Conservation (phyloP, 2,797 vertebrate species). For the Syngnathus acus region DNA sequence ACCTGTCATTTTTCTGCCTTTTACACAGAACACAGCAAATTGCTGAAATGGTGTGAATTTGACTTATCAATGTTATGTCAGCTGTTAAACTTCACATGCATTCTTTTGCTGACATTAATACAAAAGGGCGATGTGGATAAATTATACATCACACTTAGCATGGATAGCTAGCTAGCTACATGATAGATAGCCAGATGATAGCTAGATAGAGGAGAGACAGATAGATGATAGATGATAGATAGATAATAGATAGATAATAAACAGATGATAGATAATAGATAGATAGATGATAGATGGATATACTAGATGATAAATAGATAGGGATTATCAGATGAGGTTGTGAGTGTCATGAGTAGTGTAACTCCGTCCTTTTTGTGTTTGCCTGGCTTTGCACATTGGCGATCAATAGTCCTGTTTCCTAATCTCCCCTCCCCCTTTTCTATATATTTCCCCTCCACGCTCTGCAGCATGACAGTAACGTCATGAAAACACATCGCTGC, state of each 20-base stretch:
- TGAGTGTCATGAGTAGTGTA: constrained; percentile 67
- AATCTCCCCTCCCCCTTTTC: constrained; percentile 36
- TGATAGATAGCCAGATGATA: too few relatives aligned
- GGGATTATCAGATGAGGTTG: constrained; percentile 47
- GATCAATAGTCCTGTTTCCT: constrained; percentile 72
- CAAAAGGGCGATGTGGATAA: background rate
- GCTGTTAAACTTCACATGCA: background rate
- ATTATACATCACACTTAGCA: too few relatives aligned
- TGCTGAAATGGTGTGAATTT: too few relatives aligned
- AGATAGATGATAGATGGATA: constrained; percentile 41
- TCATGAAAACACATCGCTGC: constrained; percentile 41
- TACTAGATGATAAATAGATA: constrained; percentile 40
- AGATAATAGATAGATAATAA: too few relatives aligned
- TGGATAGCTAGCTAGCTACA: background rate
- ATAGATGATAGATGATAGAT: too few relatives aligned
- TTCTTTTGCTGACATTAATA: background rate
- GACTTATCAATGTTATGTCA: background rate
- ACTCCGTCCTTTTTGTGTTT: constrained; percentile 71
- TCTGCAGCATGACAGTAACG: constrained; percentile 52
- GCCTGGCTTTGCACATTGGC: constrained; percentile 72
- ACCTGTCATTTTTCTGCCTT: too few relatives aligned
- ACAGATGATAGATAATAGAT: constrained; percentile 13
- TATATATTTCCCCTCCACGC: constrained; percentile 8
- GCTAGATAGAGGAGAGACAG: too few relatives aligned
- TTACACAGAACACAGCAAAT: too few relatives aligned